Conservation (phyloP, 1,140 invertebrate species). For the Euglossa dilemma region DNA sequence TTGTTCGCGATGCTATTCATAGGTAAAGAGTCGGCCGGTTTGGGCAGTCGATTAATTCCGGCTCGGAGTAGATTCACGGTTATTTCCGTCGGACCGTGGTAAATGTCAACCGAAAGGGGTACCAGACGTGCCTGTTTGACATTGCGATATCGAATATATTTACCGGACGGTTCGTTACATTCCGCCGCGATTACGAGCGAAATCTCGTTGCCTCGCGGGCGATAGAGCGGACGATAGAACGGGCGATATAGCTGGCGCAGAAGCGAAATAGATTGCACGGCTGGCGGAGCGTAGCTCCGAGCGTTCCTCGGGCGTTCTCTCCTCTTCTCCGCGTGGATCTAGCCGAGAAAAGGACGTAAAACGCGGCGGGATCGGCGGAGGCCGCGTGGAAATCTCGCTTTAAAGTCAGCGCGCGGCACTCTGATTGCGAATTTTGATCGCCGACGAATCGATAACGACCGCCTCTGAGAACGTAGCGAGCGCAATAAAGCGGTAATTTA, state of each 20-base stretch:
- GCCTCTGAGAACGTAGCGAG: too few species aligned
- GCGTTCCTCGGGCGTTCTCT: not conserved
- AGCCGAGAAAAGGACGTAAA: not conserved
- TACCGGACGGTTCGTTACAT: not conserved
- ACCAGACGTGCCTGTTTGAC: not conserved
- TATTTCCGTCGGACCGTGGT: not conserved
- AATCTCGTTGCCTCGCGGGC: not conserved
- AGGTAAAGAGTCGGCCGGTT: not conserved
- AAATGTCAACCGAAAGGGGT: constrained; percentile 13
- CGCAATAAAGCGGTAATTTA: constrained; percentile 7
- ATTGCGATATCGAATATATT: not conserved
- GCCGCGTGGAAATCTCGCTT: not conserved
- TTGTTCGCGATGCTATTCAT: not conserved
- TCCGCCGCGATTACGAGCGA: constrained; percentile 10
- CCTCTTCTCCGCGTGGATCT: not conserved
- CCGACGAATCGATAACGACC: constrained; percentile 18
- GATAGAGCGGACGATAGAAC: too few species aligned
- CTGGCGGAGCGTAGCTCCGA: not conserved
- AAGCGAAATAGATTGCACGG: not conserved
- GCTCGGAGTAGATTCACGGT: not conserved
- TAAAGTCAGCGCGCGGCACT: too few species aligned
- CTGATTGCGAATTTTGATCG: constrained; percentile 13
- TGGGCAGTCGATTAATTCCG: not conserved
- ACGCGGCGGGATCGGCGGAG: not conserved
- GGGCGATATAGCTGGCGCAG: not conserved